Conservation (phyloP, 2,797 vertebrate species). For the Falco naumanni region DNA sequence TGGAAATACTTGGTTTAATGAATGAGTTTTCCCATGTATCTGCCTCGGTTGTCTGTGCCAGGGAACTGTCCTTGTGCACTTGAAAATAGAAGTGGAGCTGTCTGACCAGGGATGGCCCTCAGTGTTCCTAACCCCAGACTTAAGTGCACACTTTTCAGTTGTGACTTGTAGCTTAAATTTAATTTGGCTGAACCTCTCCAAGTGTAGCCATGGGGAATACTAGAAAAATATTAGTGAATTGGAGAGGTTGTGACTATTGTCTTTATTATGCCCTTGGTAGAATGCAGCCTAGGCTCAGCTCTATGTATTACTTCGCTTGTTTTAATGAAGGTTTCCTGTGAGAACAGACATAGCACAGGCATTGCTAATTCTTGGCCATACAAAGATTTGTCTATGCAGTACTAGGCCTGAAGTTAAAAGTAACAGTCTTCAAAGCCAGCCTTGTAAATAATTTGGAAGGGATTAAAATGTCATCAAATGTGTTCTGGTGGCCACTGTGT, state of each 20-base stretch:
- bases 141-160: constrained; percentile 17
- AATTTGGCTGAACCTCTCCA: constrained; percentile 17
- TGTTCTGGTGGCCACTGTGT: constrained; percentile 1
- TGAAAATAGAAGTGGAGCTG: constrained; percentile 11
- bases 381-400: constrained; percentile 24
- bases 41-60: constrained; percentile 6
- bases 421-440: constrained; percentile 21
- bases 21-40: constrained; percentile 13
- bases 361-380: not conserved
- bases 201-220: constrained; percentile 15
- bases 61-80: constrained; percentile 6
- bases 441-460: constrained; percentile 17
- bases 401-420: not conserved
- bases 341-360: not conserved
- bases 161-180: constrained; percentile 36
- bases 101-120: constrained; percentile 11
- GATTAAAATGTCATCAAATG: not conserved
- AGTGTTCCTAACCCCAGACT: not conserved
- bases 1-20: constrained; percentile 38
- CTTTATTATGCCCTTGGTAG: constrained; percentile 9
- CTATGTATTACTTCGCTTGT: constrained; percentile 14
- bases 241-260: constrained; percentile 36
- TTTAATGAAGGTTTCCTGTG: constrained; percentile 24
- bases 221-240: constrained; percentile 26
- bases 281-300: constrained; percentile 4